Conservation (phyloP, 2,797 vertebrate species). For the Pyrocephalus nanus region DNA sequence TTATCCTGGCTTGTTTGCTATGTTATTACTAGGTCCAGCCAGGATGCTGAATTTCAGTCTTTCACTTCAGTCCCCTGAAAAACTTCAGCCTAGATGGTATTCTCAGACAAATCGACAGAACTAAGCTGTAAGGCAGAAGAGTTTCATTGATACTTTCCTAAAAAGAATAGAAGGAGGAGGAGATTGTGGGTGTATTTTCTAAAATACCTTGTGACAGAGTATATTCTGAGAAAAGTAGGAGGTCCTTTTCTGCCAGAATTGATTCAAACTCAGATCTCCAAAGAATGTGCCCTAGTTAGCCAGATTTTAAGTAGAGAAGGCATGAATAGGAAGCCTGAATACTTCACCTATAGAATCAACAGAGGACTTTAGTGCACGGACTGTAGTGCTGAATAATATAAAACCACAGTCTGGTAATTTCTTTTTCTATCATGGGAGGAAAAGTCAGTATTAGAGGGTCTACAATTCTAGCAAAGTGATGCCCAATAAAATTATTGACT, state of each 20-base stretch:
- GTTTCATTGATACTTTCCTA: slow-evolving; percentile 6
- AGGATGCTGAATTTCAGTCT: neutral
- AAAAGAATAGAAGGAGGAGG: slow-evolving; percentile 11
- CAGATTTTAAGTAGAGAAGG: neutral
- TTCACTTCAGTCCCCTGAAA: neutral
- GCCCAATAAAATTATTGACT: neutral
- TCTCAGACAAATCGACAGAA: slow-evolving; percentile 9
- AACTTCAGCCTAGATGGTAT: neutral
- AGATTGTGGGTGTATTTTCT: slow-evolving; percentile 24
- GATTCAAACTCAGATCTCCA: neutral
- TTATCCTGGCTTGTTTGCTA: neutral
- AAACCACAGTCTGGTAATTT: neutral
- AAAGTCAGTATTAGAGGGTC: neutral
- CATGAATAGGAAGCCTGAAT: neutral
- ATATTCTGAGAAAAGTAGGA: slow-evolving; percentile 13
- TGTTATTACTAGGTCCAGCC: neutral
- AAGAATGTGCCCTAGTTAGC: neutral
- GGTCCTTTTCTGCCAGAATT: neutral
- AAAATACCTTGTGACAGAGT: slow-evolving; percentile 3
- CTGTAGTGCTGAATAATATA: neutral
- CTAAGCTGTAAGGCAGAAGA: neutral
- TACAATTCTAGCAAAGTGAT: neutral
- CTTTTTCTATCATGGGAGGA: neutral
- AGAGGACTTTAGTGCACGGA: fast-evolving
- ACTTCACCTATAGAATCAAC: neutral